A percentile compares a stretch with the other conserved stretches of the same genome.
Evolutionary conservation across 92 coral and sea anemone genomes (phyloP).

Genomic region (Hydrozoanthus gracilis): DNA sequence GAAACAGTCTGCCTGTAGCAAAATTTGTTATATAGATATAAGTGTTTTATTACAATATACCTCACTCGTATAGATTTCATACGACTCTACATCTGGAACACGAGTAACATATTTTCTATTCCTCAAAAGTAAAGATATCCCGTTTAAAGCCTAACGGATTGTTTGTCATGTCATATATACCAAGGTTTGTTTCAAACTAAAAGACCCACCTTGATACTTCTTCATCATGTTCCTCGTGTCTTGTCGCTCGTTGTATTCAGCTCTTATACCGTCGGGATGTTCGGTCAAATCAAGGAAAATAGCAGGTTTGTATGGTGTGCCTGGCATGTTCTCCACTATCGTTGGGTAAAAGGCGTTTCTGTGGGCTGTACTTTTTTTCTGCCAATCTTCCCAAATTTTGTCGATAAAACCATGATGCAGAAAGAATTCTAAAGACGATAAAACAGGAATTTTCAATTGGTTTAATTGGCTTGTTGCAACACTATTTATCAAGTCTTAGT

Average conservation of each 20-base stretch:
- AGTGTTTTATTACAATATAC: too few species aligned
- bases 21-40: too few species aligned
- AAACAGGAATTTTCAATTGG: not conserved
- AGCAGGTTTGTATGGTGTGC: not conserved
- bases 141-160: too few species aligned
- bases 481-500: too few species aligned
- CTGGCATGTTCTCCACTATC: slow-evolving; percentile 30
- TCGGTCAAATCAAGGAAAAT: not conserved
- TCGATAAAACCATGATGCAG: slow-evolving; percentile 76
- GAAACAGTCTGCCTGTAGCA: too few species aligned
- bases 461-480: not conserved
- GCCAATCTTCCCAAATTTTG: slow-evolving; percentile 91
- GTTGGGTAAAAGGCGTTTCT: slow-evolving; percentile 33
- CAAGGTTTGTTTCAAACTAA: too few species aligned
- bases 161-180: too few species aligned
- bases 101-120: too few species aligned
- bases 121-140: too few species aligned
- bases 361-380: slow-evolving; percentile 58
- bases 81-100: too few species aligned
- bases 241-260: not conserved
- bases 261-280: slow-evolving; percentile 21
- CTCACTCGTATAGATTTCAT: too few species aligned
- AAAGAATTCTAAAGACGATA: slow-evolving; percentile 58
- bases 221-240: not conserved
- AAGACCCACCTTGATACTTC: not conserved